Conservation (phyloP, 2,888 invertebrate species). For the Xanthorhoe designata region DNA sequence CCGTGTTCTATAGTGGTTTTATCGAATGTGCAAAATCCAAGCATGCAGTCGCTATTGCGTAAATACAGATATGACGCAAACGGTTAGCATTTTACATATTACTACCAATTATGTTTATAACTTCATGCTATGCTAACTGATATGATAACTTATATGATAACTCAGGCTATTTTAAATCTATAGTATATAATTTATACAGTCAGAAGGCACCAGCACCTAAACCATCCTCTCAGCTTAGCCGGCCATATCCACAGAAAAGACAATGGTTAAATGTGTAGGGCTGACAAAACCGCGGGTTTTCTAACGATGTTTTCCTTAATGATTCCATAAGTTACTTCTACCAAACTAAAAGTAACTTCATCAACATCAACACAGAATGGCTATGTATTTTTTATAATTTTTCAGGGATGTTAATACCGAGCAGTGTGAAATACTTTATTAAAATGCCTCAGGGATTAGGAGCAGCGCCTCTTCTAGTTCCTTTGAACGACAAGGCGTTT, state of each 20-base stretch:
- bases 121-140: neutral
- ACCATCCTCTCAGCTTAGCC: too few species aligned
- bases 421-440: slow-evolving; percentile 76
- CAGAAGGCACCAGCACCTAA: too few species aligned
- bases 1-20: slow-evolving; percentile 73
- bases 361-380: neutral
- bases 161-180: too few species aligned
- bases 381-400: neutral
- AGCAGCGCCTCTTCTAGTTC: slow-evolving; percentile 63
- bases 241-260: too few species aligned
- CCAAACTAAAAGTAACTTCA: neutral
- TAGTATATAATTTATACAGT: too few species aligned
- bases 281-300: too few species aligned
- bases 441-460: slow-evolving; percentile 67
- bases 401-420: slow-evolving; percentile 73
- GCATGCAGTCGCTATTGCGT: slow-evolving; percentile 71
- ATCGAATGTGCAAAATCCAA: slow-evolving; percentile 70
- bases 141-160: neutral
- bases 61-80: slow-evolving; percentile 77
- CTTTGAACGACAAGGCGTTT: slow-evolving; percentile 73
- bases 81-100: slow-evolving; percentile 55
- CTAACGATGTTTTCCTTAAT: too few species aligned
- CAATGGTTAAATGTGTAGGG: too few species aligned
- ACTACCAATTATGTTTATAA: neutral
- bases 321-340: neutral